phyloP scores from a whole-genome alignment of 2,888 invertebrate genomes.

The Drosophila koepferae region DNA sequence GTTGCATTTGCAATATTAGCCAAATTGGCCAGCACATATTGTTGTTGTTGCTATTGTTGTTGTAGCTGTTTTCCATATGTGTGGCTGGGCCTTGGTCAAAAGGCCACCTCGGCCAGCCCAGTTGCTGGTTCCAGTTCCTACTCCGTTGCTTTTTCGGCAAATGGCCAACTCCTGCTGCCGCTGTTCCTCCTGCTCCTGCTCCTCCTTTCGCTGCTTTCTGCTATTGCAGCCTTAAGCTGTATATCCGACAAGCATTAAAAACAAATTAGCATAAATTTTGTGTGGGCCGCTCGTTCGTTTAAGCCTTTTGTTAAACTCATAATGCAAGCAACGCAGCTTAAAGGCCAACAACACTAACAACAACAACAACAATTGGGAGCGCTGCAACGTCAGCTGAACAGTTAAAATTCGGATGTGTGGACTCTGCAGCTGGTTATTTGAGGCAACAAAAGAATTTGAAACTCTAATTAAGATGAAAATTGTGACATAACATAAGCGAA shows the following conservation, averaged over 20 bases:
- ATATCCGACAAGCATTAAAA: constrained; percentile 58
- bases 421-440: constrained; percentile 22
- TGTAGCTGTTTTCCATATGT: constrained; percentile 11
- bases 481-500: constrained; percentile 33
- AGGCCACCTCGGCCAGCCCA: neutral
- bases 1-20: constrained; percentile 17
- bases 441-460: constrained; percentile 59
- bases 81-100: neutral
- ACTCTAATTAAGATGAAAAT: constrained; percentile 69
- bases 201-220: neutral
- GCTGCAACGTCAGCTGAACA: neutral
- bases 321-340: constrained; percentile 44
- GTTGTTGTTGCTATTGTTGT: neutral
- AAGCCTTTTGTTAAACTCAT: constrained; percentile 51
- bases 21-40: constrained; percentile 11
- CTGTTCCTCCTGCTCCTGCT: too few species aligned
- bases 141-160: neutral
- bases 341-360: constrained; percentile 10
- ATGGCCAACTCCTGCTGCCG: neutral
- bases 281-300: constrained; percentile 12
- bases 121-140: neutral
- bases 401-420: constrained; percentile 33
- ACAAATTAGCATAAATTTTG: constrained; percentile 65
- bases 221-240: neutral
- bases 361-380: neutral